Percentiles rank a stretch among this genome's conserved stretches.
Evolutionary conservation across 2,113 vertebrate genomes (phyloP).

Genomic region (Gallinago media): DNA sequence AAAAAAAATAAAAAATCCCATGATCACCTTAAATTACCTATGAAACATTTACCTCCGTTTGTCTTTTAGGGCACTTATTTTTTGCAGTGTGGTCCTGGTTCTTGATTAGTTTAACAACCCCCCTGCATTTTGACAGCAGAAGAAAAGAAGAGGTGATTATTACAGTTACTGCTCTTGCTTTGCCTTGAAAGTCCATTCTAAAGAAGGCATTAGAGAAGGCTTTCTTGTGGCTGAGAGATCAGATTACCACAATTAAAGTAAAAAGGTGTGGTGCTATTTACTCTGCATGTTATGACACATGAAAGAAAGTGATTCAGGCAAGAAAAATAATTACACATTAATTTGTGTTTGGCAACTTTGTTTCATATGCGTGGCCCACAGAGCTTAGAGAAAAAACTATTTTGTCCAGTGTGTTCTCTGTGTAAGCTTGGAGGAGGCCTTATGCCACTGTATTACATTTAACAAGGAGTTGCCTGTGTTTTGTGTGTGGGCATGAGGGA

Average conservation of each 20-base stretch:
- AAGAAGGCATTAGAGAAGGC: constrained; percentile 75
- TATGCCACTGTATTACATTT: neutral
- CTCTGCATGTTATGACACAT: constrained; percentile 84
- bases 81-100: constrained; percentile 42
- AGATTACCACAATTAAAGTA: constrained; percentile 82
- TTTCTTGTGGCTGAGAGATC: constrained; percentile 79
- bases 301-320: constrained; percentile 85
- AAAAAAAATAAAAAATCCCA: neutral
- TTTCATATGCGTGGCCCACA: constrained; percentile 77
- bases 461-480: neutral
- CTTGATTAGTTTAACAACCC: constrained; percentile 12
- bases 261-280: constrained; percentile 84
- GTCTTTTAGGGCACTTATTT: constrained; percentile 26
- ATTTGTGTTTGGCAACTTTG: constrained; percentile 83
- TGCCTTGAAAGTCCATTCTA: constrained; percentile 77
- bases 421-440: constrained; percentile 42
- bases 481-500: neutral
- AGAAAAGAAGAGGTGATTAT: constrained; percentile 60
- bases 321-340: constrained; percentile 87
- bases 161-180: constrained; percentile 76
- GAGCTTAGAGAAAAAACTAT: constrained; percentile 76
- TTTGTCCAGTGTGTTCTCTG: constrained; percentile 69
- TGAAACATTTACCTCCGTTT: neutral
- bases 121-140: constrained; percentile 55
- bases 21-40: constrained; percentile 37